Percentiles rank a stretch among this genome's conserved stretches.
Evolutionary conservation across 2,113 vertebrate genomes (phyloP).

Genomic region (Notothenia rossii): DNA sequence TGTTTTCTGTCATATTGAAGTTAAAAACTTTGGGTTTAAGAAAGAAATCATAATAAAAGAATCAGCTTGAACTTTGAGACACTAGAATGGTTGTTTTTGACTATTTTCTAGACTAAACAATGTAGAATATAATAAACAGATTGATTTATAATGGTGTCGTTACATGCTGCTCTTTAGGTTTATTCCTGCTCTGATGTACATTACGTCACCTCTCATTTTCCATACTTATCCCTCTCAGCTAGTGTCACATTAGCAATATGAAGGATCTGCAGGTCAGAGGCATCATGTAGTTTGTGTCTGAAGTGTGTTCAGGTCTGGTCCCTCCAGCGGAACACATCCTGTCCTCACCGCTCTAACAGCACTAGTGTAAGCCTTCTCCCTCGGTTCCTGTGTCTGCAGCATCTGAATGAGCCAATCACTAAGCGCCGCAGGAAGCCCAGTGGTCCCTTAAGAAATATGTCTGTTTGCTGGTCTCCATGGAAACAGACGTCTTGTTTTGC

Average conservation of each 20-base stretch:
- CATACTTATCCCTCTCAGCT: background rate
- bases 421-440: slow-evolving; percentile 50
- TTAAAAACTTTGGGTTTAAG: too few species aligned
- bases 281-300: background rate
- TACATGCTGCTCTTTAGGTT: background rate
- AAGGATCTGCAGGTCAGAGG: background rate
- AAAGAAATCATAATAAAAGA: too few species aligned
- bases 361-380: slow-evolving; percentile 50
- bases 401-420: slow-evolving; percentile 68
- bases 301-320: slow-evolving; percentile 12
- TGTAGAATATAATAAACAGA: too few species aligned
- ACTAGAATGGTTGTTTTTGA: too few species aligned
- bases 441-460: slow-evolving; percentile 65
- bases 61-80: too few species aligned
- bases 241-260: background rate
- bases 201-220: background rate
- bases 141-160: too few species aligned
- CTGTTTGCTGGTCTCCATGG: slow-evolving; percentile 77
- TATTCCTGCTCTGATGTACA: background rate
- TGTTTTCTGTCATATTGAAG: too few species aligned
- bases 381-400: slow-evolving; percentile 47
- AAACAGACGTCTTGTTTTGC: slow-evolving; percentile 66
- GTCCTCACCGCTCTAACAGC: slow-evolving; percentile 32
- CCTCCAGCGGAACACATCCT: slow-evolving; percentile 15
- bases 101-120: too few species aligned